These are phyloP conservation scores for Canis aureus DNA, from an alignment of 2,113 vertebrate genomes.

Conservation along the genomic window DNA sequence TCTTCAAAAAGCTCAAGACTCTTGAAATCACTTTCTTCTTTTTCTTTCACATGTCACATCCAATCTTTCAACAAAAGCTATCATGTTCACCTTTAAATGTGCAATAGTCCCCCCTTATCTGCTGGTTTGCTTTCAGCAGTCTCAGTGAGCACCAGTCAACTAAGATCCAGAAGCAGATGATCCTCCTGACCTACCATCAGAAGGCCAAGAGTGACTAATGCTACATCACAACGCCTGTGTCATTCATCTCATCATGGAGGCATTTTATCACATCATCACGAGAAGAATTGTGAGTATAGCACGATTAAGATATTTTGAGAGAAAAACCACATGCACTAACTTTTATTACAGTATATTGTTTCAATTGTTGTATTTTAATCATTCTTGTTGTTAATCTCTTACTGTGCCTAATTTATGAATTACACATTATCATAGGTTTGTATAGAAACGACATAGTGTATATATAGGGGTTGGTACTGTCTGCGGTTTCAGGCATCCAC, in stretches of 20 bases:
- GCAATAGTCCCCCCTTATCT: not conserved
- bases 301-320: not conserved
- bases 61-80: not conserved
- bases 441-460: not conserved
- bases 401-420: not conserved
- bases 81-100: not conserved
- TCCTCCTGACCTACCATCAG: not conserved
- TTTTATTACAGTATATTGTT: not conserved
- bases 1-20: not conserved
- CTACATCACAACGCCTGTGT: not conserved
- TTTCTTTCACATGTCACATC: not conserved
- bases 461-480: not conserved
- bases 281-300: not conserved
- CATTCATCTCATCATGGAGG: not conserved
- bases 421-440: not conserved
- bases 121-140: not conserved
- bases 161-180: not conserved
- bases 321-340: not conserved
- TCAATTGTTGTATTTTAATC: not conserved
- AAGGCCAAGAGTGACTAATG: not conserved
- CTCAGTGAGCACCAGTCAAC: not conserved
- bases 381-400: not conserved
- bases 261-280: not conserved
- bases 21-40: not conserved
- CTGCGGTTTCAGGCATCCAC: not conserved